Percentiles rank a stretch among this genome's conserved stretches.
phyloP scores from a whole-genome alignment of 2,113 vertebrate species.

The Barnardius zonarius region DNA sequence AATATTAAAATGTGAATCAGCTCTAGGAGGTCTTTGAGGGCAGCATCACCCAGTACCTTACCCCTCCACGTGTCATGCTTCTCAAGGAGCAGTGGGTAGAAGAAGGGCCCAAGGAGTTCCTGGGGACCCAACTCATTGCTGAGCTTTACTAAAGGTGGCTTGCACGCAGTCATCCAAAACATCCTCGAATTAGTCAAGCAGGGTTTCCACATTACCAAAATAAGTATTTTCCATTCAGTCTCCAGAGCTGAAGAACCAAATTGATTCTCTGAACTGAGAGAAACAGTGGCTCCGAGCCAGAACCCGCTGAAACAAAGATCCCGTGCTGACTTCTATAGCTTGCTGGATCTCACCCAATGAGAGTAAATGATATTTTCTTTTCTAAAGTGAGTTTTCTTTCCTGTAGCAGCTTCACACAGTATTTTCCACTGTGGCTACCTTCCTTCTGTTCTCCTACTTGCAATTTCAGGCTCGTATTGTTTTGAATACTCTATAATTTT shows the following conservation, averaged over 20 bases:
- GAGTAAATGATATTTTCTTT: not conserved
- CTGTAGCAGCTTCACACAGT: not conserved
- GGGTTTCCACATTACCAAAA: not conserved
- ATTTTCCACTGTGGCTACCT: not conserved
- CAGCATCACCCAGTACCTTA: not conserved
- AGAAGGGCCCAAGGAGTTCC: rapidly evolving
- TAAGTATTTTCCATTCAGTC: not conserved
- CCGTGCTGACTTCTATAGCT: not conserved
- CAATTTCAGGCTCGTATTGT: not conserved
- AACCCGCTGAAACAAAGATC: not conserved
- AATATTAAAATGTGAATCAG: not conserved
- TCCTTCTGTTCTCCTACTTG: not conserved
- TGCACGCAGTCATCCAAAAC: not conserved
- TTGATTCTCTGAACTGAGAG: not conserved
- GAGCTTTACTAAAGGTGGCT: not conserved
- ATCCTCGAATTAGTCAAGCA: not conserved
- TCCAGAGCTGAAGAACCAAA: not conserved
- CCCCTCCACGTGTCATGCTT: rapidly evolving
- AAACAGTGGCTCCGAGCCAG: not conserved
- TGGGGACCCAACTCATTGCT: not conserved
- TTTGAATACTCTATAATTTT: conserved; percentile 4
- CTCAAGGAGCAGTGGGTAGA: not conserved
- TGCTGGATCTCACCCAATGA: conserved; percentile 5
- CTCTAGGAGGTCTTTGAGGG: not conserved
- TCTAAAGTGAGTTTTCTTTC: not conserved